phyloP scores from a whole-genome alignment of 2,113 vertebrate genomes.

The Lates calcarifer region DNA sequence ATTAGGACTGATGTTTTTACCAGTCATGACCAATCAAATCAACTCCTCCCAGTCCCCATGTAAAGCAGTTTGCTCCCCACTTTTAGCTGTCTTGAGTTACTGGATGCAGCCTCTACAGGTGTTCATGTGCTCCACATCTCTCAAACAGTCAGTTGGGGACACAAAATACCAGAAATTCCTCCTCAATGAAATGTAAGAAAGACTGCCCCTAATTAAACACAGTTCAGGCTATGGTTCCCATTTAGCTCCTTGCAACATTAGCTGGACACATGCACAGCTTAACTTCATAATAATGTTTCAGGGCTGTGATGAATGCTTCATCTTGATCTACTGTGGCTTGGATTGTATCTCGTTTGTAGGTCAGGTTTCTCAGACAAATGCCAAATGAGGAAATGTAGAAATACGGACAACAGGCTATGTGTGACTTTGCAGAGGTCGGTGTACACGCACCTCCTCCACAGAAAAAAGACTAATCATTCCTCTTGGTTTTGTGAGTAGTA shows the following conservation, averaged over 20 bases:
- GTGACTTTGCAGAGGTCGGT: slow-evolving; percentile 3
- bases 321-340: not conserved
- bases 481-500: not conserved
- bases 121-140: not conserved
- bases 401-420: not conserved
- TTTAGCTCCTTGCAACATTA: not conserved
- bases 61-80: not conserved
- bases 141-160: not conserved
- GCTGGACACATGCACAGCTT: not conserved
- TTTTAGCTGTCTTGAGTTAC: not conserved
- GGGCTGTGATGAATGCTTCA: not conserved
- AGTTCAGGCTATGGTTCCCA: too few species aligned
- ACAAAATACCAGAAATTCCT: not conserved
- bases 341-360: not conserved
- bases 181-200: not conserved
- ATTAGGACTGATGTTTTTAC: slow-evolving; percentile 14
- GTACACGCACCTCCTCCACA: not conserved
- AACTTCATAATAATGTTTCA: not conserved
- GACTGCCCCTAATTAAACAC: not conserved
- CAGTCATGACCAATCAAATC: slow-evolving; percentile 19
- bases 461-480: slow-evolving; percentile 12
- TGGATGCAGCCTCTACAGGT: not conserved
- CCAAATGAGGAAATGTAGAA: not conserved
- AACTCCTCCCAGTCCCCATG: not conserved
- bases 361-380: not conserved